Base-by-base conservation (phyloP, 2,888 invertebrate genomes). In the Dicroscelio sp. region DNA sequence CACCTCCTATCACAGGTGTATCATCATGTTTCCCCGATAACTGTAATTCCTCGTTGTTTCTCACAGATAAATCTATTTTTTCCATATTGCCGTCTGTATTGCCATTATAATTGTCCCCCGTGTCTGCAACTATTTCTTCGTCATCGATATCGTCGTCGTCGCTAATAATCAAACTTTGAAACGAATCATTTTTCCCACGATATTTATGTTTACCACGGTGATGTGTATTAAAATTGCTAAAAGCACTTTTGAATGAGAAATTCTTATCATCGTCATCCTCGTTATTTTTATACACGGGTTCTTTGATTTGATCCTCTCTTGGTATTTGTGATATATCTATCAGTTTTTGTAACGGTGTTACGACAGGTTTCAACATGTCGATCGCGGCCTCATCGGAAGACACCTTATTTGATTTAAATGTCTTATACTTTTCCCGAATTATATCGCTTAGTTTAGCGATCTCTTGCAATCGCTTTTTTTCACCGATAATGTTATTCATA, bases 341-440 rank as follows among this genome's bases (percentile, higher is more conserved):
- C 43, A 43, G 14, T 8, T 43, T 43, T 43, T 43, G 10, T 12
- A 43, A 14, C 8, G 43, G 43, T 8, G 43, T 43, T 14, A 43
- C 43, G 8, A 43, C 43, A 12, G 43, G 43, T 43, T 43, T 43
- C 8, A 43, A 43, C 8, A 43, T 14, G 43, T 43, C 14, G 4
- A 5, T 52, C 17, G 20, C 52, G 6, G n/a, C n/a, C 31, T 25
- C 52, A 25, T 75, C 75, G 31, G 33, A 33, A 20, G 52, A 31
- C n/a, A 38, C 76, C 38, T 76, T 76, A 60, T 38, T 35, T 58
- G 33, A 23, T 58, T 76, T 76, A 5, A 76, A 30, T 58, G 58
- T 35, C 23, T 35, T 55, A 76, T 76, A 60, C 38, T 76, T 76
- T 1, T 38, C 60, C 58, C 76, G 76, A 60, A 76, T 76, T n/a